Evolutionary conservation across 2,113 vertebrate species (phyloP).

Genomic region (Ibidorhyncha struthersii): DNA sequence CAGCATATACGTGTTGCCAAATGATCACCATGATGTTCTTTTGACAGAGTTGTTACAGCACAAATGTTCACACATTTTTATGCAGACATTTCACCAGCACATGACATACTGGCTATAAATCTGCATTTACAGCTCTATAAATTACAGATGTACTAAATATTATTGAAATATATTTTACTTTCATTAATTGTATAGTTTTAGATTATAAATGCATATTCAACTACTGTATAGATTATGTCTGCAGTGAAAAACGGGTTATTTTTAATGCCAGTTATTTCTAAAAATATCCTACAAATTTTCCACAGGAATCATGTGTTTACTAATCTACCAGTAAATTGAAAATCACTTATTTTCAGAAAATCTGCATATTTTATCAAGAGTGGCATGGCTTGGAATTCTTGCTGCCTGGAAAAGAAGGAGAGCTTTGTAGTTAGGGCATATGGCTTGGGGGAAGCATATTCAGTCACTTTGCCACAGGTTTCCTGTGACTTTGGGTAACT

Average conservation of each 20-base stretch:
- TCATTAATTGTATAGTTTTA: background rate
- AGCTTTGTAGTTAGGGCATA: background rate
- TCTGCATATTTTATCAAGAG: background rate
- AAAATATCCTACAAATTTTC: background rate
- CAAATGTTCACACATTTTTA: constrained; percentile 64
- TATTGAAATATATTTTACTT: background rate
- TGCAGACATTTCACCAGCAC: constrained; percentile 32
- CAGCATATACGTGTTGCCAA: constrained; percentile 60
- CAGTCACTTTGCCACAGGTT: background rate
- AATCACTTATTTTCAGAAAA: background rate
- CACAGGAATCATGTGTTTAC: background rate
- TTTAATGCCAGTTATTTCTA: background rate
- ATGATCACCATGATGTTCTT: constrained; percentile 65
- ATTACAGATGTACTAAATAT: constrained; percentile 6
- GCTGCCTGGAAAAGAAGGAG: background rate
- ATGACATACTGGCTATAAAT: constrained; percentile 45
- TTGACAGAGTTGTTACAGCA: constrained; percentile 69
- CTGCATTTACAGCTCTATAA: constrained; percentile 58
- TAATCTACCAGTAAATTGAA: background rate
- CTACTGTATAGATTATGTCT: background rate
- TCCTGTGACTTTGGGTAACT: background rate
- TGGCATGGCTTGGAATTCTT: background rate
- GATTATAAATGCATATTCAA: background rate
- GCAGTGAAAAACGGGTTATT: background rate
- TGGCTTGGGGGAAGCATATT: background rate